Conservation (phyloP, 2,888 invertebrate species). For the Lumbricus terrestris region DNA sequence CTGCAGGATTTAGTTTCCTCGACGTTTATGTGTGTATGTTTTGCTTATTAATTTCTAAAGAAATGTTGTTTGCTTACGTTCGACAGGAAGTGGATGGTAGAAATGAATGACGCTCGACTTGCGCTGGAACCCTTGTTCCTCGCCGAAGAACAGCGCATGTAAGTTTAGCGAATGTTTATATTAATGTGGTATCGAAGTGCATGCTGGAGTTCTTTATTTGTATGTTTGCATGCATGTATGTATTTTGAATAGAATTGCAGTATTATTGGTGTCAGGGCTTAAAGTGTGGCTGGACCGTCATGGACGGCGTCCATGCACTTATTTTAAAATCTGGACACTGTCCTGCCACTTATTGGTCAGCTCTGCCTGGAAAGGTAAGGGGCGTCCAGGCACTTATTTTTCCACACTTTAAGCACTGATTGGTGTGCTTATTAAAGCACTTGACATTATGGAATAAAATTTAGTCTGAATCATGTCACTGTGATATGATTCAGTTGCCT, state of each 20-base stretch:
- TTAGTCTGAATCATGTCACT: too few relatives aligned
- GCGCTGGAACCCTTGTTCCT: conserved; percentile 75
- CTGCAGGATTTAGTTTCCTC: background rate
- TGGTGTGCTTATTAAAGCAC: too few relatives aligned
- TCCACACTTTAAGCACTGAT: too few relatives aligned
- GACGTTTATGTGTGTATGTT: background rate
- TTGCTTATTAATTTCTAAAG: background rate
- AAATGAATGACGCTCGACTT: conserved; percentile 75
- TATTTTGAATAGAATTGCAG: background rate
- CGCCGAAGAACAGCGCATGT: conserved; percentile 83
- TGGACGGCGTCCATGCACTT: too few relatives aligned
- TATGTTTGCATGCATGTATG: background rate
- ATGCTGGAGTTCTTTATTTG: background rate
- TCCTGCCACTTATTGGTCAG: too few relatives aligned
- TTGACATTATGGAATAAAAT: too few relatives aligned
- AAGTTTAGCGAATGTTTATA: conserved; percentile 47
- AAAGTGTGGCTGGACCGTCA: too few relatives aligned
- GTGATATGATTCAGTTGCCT: too few relatives aligned
- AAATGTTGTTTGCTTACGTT: background rate
- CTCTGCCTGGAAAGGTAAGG: too few relatives aligned
- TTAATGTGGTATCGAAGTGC: background rate
- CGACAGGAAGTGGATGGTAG: conserved; percentile 62
- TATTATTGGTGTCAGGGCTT: too few relatives aligned
- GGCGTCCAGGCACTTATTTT: too few relatives aligned
- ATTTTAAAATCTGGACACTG: too few relatives aligned